Evolutionary conservation across 2,113 vertebrate species (phyloP), one percentile per base, ranked within the genome.

Genomic region (Chlorocebus sabaeus): DNA sequence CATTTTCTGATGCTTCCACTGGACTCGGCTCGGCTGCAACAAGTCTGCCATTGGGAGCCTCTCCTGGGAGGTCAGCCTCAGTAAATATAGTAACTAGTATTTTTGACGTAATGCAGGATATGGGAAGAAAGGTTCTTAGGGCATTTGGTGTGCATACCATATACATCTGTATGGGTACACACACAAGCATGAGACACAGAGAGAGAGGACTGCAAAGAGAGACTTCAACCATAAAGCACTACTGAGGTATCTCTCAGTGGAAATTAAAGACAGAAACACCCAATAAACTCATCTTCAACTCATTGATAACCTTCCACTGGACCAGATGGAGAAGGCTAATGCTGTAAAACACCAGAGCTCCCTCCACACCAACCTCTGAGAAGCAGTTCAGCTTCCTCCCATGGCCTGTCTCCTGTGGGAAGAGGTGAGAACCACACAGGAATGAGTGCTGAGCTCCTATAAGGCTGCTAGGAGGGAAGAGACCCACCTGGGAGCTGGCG

Each of bases 1-100:
- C 96, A 96, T 90, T 97, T 96, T 97, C 95, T 91, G 90, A 97
- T 94, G 72, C 96, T 97, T 97, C 90, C 97, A 68, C 97, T 92
- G 95, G 93, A 90, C 92, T 97, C 17, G 0, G 89, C 92, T 97
- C 27, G 0, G 88, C 82, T 32, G 67, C 92, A 97, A 97, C 79
- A 97, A 27, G 2, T 78, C n/a, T 96, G 93, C 97, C 92, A 97
- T 0, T 1, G 48, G 38, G 88, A 95, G 73, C 97, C 82, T 97
- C 90, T 92, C 85, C 32, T 14, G 55, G 95, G 96, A 89, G 76
- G 20, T 43, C 92, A 27, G 92, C 67, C 68, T 93, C 97, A 96
- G 70, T 81, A 87, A 96, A 95, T 89, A 96, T 27, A 96, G 95
- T 83, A 96, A 78, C 38, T 93, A 97, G 45, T 2, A 1, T 84